A percentile compares a stretch with the other conserved stretches of the same genome.
Conservation (phyloP, 2,888 invertebrate species). For the Carcina quercana region DNA sequence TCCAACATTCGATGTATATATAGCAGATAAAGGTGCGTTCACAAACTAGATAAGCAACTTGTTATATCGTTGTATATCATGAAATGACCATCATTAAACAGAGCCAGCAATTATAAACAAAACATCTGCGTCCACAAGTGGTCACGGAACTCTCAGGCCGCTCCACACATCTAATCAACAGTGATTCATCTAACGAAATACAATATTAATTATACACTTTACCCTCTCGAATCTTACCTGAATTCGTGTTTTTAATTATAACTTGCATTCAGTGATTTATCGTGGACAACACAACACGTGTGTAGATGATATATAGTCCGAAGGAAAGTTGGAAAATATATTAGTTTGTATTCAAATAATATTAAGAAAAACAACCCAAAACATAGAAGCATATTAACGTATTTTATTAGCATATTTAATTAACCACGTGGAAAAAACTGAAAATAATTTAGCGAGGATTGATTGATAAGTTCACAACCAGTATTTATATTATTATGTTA, state of each 20-base stretch:
- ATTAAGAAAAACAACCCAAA: no score
- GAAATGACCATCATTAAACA: constrained; percentile 62
- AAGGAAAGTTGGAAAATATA: constrained; percentile 16
- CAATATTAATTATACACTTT: constrained; percentile 66
- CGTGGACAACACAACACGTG: constrained; percentile 46
- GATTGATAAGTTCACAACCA: no score
- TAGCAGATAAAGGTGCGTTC: no score
- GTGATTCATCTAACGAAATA: constrained; percentile 68
- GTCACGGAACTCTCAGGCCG: constrained; percentile 40
- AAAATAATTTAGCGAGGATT: no score
- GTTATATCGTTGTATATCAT: constrained; percentile 27
- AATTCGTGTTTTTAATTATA: constrained; percentile 67
- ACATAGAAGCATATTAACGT: no score
- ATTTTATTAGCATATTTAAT: no score
- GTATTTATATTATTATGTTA: no score
- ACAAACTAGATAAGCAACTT: no score
- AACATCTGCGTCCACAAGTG: constrained; percentile 61
- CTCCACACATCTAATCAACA: constrained; percentile 57
- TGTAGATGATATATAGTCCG: constrained; percentile 50
- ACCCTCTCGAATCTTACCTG: constrained; percentile 54
- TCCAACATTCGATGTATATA: no score
- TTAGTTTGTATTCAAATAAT: no score
- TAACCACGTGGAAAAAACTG: no score
- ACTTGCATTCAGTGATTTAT: constrained; percentile 58
- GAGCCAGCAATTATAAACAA: constrained; percentile 55